Conservation (phyloP, 2,113 vertebrate genomes). For the Melanotaenia duboulayi region DNA sequence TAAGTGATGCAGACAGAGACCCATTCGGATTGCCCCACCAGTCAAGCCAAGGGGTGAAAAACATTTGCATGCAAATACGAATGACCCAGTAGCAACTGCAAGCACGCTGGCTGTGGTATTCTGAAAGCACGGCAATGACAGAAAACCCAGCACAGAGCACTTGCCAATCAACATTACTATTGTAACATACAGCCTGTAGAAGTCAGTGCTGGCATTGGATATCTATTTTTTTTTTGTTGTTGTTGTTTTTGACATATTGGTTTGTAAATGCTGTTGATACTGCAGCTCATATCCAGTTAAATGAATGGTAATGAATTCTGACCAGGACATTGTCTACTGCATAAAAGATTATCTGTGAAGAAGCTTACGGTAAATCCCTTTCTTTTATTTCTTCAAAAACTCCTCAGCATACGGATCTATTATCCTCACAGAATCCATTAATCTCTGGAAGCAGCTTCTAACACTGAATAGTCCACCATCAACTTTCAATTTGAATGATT, state of each 20-base stretch:
- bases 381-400: slow-evolving; percentile 37
- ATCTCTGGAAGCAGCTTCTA: slow-evolving; percentile 47
- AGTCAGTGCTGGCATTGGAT: slow-evolving; percentile 50
- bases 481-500: slow-evolving; percentile 58
- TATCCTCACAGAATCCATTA: slow-evolving; percentile 42
- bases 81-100: slow-evolving; percentile 68
- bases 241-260: slow-evolving; percentile 48
- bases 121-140: slow-evolving; percentile 61
- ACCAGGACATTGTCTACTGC: slow-evolving; percentile 38
- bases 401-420: slow-evolving; percentile 39
- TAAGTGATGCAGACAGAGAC: slow-evolving; percentile 76
- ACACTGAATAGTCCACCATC: slow-evolving; percentile 50
- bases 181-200: slow-evolving; percentile 59
- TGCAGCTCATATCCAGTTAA: slow-evolving; percentile 32
- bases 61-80: slow-evolving; percentile 84
- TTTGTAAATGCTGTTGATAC: slow-evolving; percentile 52
- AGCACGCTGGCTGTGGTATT: slow-evolving; percentile 56
- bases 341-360: slow-evolving; percentile 63
- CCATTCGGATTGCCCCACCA: slow-evolving; percentile 78
- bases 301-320: slow-evolving; percentile 62
- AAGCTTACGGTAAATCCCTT: slow-evolving; percentile 29
- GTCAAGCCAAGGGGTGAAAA: slow-evolving; percentile 75
- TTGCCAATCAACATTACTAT: slow-evolving; percentile 71
- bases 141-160: slow-evolving; percentile 51
- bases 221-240: slow-evolving; percentile 57